phyloP scores from a whole-genome alignment of 2,888 invertebrate species.

The Heterodera filipjevi region DNA sequence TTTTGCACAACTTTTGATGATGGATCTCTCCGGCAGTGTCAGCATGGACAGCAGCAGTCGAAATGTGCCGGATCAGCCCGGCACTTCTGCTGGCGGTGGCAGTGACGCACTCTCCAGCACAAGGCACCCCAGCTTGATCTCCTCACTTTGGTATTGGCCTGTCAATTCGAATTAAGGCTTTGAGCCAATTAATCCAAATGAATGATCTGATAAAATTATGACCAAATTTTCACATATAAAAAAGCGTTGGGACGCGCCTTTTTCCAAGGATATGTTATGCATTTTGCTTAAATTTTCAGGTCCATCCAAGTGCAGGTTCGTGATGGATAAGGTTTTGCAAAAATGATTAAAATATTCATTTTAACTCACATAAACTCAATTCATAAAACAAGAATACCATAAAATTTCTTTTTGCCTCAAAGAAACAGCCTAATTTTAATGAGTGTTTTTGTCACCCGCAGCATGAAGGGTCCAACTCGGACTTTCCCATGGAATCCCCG shows the following conservation, averaged over 20 bases:
- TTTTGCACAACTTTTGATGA: background rate
- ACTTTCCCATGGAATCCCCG: slow-evolving; percentile 25
- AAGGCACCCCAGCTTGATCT: slow-evolving; percentile 9
- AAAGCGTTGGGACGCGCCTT: too few relatives aligned
- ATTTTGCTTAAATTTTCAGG: background rate
- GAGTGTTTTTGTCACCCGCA: background rate
- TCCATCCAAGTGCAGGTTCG: slow-evolving; percentile 6
- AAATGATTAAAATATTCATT: background rate
- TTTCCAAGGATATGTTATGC: background rate
- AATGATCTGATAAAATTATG: background rate
- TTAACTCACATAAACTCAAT: too few relatives aligned
- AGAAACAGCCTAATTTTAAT: too few relatives aligned
- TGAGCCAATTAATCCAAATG: background rate
- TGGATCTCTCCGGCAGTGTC: background rate
- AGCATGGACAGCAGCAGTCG: slow-evolving; percentile 6
- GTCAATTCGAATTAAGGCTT: background rate
- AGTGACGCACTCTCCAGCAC: slow-evolving; percentile 11
- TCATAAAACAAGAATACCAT: background rate
- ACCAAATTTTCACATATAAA: background rate
- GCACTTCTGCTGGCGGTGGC: background rate
- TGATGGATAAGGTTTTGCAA: background rate
- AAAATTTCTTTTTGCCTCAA: background rate
- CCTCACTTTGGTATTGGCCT: slow-evolving; percentile 11
- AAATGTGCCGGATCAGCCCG: slow-evolving; percentile 4
- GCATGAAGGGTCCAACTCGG: slow-evolving; percentile 26